Evolutionary conservation across 2,113 vertebrate genomes (phyloP), one percentile per base, ranked within the genome.

Genomic region (Triplophysa dalaica): DNA sequence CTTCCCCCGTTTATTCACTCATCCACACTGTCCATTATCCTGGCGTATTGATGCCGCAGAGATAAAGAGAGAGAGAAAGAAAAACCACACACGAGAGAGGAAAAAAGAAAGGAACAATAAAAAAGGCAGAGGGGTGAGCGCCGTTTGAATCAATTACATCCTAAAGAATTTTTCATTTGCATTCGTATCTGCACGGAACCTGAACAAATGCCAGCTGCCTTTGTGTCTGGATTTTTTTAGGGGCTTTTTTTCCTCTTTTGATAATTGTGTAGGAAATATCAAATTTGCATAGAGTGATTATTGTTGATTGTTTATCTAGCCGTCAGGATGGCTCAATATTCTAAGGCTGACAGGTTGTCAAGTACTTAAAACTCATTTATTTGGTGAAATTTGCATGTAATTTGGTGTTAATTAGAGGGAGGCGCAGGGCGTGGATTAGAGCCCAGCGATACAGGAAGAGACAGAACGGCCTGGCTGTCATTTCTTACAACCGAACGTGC

Each of bases 201-300:
- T 88, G 93, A 95, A 92, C 95, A 93, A 95, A 95, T 95, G 95
- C 95, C 95, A 97, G 95, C 94, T 94, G 93, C 95, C 94, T 96
- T 98, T 98, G 96, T 97, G 95, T 96, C 95, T 93, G 87, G 94
- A 94, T 98, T 97, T 97, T 97, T 98, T 96, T 95, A 95, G 94
- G 45, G 81, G 58, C 92, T 90, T 91, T 84, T 61, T 64, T 66
- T 45, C 66, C 60, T 77, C 93, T 93, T 90, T 91, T 93, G 92
- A 93, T 97, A 98, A 98, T 98, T 97, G 95, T 98, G 95, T 93
- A 94, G 95, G 95, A 97, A 99, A 99, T 97, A 98, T 95, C 95
- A 97, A 96, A 98, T 98, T 98, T 97, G 95, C 95, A 98, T 98
- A 97, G 94, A 94, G 94, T 95, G 95, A 97, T 97, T 96, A 98